Base-by-base conservation (phyloP, 2,888 invertebrate species). In the Patella caerulea region DNA sequence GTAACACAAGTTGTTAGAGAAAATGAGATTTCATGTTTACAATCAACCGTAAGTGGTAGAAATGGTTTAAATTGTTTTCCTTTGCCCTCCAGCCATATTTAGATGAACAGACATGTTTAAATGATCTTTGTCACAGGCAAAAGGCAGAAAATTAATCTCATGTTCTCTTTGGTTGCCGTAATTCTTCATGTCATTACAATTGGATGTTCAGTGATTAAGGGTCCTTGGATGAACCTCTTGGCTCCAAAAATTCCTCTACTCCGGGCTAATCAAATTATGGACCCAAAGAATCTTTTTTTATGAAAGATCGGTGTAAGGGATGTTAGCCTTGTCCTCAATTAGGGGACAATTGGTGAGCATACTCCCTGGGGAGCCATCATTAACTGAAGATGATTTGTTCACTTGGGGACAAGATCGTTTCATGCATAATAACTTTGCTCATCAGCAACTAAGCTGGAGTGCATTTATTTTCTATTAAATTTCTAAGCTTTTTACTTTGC, bases 141-240 rank as follows among this genome's bases (percentile, higher is more conserved):
- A 65, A 65, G 24, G 65, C 65, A 24, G 65, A 65, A 65, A 65
- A 65, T 65, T 65, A 65, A 65, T 65, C 65, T 65, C 65, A 65
- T 65, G 65, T 65, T 65, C 65, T 65, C 65, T 24, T 65, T 65
- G 65, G 65, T 65, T 65, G 24, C 65, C 24, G 65, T 65, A 65
- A 65, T 65, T 65, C 65, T 65, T 24, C 19, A 24, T 65, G 65
- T 65, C 65, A 65, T 19, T 24, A 65, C 65, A 65, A 65, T 65
- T 65, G 24, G 65, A 65, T 65, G 24, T 65, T 24, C 19, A 24
- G 65, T 65, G 65, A 65, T 65, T 65, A 65, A 65, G 65, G 65
- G 24, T 24, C 65, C 65, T 65, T 24, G 24, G 24, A 65, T 65
- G 65, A 65, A 65, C 65, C 65, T 65, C 65, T 65, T 65, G 65